Conservation (phyloP, 2,113 vertebrate genomes). For the Chloroceryle aenea region DNA sequence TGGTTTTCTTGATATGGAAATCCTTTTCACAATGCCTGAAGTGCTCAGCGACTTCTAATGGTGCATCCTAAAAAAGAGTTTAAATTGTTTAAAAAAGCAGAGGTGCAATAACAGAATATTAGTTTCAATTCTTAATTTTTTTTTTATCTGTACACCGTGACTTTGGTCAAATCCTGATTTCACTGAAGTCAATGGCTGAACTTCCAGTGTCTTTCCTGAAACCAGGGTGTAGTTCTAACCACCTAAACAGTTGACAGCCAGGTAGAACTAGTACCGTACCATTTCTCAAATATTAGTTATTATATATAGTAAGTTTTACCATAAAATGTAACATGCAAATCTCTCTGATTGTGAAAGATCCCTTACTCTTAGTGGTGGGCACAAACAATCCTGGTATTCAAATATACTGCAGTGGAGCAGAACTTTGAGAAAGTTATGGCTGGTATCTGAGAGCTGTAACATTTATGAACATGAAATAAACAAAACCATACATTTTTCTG, state of each 20-base stretch:
- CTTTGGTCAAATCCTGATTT: not conserved
- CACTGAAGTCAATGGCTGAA: not conserved
- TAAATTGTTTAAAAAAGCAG: not conserved
- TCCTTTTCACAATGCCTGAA: not conserved
- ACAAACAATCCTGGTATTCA: not conserved
- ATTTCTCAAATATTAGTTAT: not conserved
- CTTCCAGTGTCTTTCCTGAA: not conserved
- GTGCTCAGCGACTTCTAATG: not conserved
- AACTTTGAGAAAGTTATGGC: slow-evolving; percentile 11
- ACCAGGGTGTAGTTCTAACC: not conserved
- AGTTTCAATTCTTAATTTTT: not conserved
- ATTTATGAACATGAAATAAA: slow-evolving; percentile 45
- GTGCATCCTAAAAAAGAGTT: not conserved
- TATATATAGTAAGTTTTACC: not conserved
- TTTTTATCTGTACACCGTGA: not conserved
- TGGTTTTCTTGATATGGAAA: not conserved
- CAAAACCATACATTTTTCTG: slow-evolving; percentile 50
- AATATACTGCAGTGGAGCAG: not conserved
- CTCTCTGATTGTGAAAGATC: not conserved
- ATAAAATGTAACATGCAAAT: not conserved
- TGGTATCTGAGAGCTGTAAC: not conserved
- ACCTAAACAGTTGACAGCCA: not conserved
- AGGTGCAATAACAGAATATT: not conserved
- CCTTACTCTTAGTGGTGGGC: not conserved
- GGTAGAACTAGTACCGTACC: not conserved